Conservation (phyloP, 1,140 invertebrate genomes). For the Micrasema longulum region DNA sequence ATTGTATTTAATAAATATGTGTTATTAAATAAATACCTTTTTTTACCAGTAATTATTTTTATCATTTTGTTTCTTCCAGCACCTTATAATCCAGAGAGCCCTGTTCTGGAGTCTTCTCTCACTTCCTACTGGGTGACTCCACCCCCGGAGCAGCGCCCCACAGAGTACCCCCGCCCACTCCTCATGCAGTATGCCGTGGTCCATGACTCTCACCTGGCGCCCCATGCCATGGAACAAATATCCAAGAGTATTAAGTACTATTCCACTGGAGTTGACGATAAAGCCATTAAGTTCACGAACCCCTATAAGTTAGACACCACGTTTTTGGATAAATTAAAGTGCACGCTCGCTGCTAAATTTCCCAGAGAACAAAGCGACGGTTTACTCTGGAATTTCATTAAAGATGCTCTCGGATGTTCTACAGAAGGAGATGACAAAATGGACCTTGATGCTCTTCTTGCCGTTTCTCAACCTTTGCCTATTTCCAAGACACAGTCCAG, state of each 20-base stretch:
- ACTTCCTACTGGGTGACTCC: constrained; percentile 95
- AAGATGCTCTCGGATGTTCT: constrained; percentile 68
- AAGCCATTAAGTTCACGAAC: constrained; percentile 82
- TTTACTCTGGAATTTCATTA: constrained; percentile 73
- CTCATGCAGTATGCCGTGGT: constrained; percentile 86
- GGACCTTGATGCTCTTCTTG: constrained; percentile 65
- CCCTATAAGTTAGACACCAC: constrained; percentile 79
- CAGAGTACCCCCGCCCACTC: constrained; percentile 92
- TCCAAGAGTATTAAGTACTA: constrained; percentile 89
- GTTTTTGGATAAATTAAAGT: constrained; percentile 84
- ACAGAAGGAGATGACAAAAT: constrained; percentile 69
- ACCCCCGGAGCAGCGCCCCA: constrained; percentile 89
- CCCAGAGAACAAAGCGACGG: constrained; percentile 75
- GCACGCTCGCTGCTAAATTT: constrained; percentile 74
- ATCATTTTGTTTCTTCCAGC: constrained; percentile 71
- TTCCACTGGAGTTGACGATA: constrained; percentile 74
- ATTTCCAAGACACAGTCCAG: constrained; percentile 65
- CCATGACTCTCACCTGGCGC: constrained; percentile 84
- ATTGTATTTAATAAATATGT: too few species aligned
- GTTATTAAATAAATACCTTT: too few species aligned
- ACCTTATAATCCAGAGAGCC: constrained; percentile 85
- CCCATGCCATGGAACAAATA: constrained; percentile 88
- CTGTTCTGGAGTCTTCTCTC: constrained; percentile 82
- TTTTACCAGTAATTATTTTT: too few species aligned
- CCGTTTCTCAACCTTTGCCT: constrained; percentile 68